phyloP scores from a whole-genome alignment of 2,113 vertebrate species.

The Rhinolophus ferrumequinum region DNA sequence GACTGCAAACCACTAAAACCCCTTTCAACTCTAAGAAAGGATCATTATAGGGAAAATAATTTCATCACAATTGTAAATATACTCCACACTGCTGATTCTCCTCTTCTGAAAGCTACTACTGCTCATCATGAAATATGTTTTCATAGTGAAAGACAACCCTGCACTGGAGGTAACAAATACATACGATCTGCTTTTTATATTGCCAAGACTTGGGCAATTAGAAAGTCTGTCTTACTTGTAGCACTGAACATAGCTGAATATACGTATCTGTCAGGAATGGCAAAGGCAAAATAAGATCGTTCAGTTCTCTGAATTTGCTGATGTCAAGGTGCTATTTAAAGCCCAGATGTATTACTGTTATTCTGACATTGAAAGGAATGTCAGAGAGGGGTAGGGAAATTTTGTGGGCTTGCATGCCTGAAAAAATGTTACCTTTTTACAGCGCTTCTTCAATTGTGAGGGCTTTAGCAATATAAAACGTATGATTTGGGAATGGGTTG shows the following conservation, averaged over 20 bases:
- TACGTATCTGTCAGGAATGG: not conserved
- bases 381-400: slow-evolving; percentile 6
- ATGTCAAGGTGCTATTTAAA: slow-evolving; percentile 36
- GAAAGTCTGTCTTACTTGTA: not conserved
- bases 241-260: slow-evolving; percentile 3
- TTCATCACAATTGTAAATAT: not conserved
- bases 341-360: not conserved
- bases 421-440: slow-evolving; percentile 18
- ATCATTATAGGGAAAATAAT: not conserved
- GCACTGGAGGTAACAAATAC: not conserved
- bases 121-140: not conserved
- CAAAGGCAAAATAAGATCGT: slow-evolving; percentile 45
- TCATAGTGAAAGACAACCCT: not conserved
- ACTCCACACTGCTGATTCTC: not conserved
- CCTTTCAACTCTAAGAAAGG: not conserved
- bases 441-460: not conserved
- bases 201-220: not conserved
- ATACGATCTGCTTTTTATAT: not conserved
- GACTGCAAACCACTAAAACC: not conserved
- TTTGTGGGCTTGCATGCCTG: not conserved
- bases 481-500: not conserved
- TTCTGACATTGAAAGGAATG: not conserved
- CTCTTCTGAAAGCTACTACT: not conserved
- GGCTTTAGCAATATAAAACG: not conserved
- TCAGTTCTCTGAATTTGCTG: not conserved